Evolutionary conservation across 2,888 invertebrate species (phyloP).

Genomic region (Macrophya alboannulata): DNA sequence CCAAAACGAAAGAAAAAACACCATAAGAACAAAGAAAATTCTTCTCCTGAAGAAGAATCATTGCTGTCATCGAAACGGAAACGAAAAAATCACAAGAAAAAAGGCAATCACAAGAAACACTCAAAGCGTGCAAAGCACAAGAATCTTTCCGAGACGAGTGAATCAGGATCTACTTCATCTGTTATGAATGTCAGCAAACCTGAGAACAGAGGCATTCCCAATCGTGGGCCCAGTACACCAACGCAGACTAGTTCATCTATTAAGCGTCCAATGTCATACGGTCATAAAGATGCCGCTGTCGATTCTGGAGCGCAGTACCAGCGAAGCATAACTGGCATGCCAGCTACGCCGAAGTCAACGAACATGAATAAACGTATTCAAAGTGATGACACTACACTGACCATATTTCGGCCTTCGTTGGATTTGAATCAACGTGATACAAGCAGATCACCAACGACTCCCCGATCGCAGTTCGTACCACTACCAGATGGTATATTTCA

Average conservation of each 20-base stretch:
- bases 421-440: neutral
- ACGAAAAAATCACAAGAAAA: conserved; percentile 2
- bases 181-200: neutral
- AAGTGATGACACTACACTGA: neutral
- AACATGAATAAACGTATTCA: neutral
- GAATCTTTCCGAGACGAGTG: conserved; percentile 1
- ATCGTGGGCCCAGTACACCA: neutral
- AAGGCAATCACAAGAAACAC: neutral
- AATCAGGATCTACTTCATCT: conserved; percentile 10
- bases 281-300: neutral
- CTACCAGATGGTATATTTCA: conserved; percentile 7
- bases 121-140: neutral
- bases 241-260: neutral
- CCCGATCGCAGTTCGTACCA: neutral
- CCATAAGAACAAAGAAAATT: conserved; percentile 6
- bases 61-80: neutral
- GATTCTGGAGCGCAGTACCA: neutral
- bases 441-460: neutral
- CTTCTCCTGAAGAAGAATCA: neutral
- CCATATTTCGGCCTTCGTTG: neutral
- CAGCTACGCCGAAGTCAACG: neutral
- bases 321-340: neutral
- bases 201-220: neutral
- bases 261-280: neutral
- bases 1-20: conserved; percentile 2